Evolutionary conservation across 30 jellyfish, hydroid and myxozoan genomes (phyloP).

Genomic region (Pelagia noctiluca): DNA sequence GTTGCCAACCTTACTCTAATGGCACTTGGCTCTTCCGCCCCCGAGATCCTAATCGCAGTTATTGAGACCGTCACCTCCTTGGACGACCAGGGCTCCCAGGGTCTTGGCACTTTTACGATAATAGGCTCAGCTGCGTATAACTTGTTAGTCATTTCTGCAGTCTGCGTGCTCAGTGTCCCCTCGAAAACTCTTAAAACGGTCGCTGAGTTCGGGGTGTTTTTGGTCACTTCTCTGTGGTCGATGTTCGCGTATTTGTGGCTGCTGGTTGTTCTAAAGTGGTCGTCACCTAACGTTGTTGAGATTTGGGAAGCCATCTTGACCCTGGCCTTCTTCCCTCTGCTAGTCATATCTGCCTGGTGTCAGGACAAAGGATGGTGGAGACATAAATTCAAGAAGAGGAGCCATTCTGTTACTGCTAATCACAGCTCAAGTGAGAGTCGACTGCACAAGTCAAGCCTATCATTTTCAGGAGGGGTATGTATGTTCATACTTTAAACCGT

Average conservation of each 20-base stretch:
- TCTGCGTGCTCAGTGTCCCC: constrained; percentile 84
- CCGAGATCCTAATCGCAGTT: constrained; percentile 90
- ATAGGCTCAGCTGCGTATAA: constrained; percentile 94
- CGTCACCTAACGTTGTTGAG: constrained; percentile 85
- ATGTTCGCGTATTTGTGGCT: constrained; percentile 92
- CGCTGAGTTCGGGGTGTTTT: constrained; percentile 88
- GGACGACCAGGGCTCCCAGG: constrained; percentile 30
- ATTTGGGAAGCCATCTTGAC: constrained; percentile 92
- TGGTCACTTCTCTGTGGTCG: constrained; percentile 83
- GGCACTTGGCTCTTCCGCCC: constrained; percentile 98
- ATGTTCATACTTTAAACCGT: neutral
- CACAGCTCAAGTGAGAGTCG: neutral
- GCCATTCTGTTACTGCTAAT: constrained; percentile 56
- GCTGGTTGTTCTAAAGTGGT: constrained; percentile 88
- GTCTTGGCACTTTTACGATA: constrained; percentile 83
- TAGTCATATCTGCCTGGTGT: constrained; percentile 86
- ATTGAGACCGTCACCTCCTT: constrained; percentile 81
- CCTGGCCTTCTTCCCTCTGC: constrained; percentile 77
- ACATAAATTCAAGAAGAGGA: constrained; percentile 32
- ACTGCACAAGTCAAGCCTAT: constrained; percentile 48
- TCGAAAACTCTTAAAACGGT: constrained; percentile 63
- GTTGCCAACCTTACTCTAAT: constrained; percentile 91
- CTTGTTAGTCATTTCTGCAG: constrained; percentile 81
- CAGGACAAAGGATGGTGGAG: constrained; percentile 95
- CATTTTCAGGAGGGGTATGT: constrained; percentile 62